Percentiles rank a stretch among this genome's conserved stretches.
Conservation (phyloP, 1,140 invertebrate species). For the Zaprionus africanus region DNA sequence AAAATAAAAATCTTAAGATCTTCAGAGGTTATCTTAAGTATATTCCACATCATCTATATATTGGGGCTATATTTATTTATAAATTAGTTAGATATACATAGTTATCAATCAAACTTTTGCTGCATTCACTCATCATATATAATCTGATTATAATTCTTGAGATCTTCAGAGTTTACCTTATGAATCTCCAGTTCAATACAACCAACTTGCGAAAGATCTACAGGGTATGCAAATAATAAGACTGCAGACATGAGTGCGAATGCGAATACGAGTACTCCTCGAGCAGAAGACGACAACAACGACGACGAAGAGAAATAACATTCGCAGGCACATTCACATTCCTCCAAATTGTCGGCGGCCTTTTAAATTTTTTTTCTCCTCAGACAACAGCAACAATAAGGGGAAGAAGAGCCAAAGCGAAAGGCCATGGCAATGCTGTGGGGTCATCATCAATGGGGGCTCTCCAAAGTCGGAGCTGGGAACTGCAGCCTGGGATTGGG, state of each 20-base stretch:
- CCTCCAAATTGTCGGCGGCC: constrained; percentile 49
- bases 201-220: background rate
- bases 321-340: constrained; percentile 45
- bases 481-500: constrained; percentile 15
- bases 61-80: no score
- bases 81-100: no score
- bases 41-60: no score
- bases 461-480: constrained; percentile 26
- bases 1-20: no score
- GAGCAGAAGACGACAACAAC: background rate
- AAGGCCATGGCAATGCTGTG: constrained; percentile 43
- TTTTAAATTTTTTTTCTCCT: constrained; percentile 44
- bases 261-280: constrained; percentile 12
- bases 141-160: no score
- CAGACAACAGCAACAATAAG: constrained; percentile 4
- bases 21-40: no score
- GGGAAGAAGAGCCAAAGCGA: constrained; percentile 19
- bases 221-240: constrained; percentile 1
- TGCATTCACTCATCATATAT: no score
- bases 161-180: no score
- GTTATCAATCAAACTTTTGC: no score
- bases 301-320: constrained; percentile 13
- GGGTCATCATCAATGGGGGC: constrained; percentile 44
- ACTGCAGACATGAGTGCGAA: constrained; percentile 4
- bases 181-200: no score